Evolutionary conservation across 2,113 vertebrate species (phyloP).

Genomic region (Lophochroa leadbeateri): DNA sequence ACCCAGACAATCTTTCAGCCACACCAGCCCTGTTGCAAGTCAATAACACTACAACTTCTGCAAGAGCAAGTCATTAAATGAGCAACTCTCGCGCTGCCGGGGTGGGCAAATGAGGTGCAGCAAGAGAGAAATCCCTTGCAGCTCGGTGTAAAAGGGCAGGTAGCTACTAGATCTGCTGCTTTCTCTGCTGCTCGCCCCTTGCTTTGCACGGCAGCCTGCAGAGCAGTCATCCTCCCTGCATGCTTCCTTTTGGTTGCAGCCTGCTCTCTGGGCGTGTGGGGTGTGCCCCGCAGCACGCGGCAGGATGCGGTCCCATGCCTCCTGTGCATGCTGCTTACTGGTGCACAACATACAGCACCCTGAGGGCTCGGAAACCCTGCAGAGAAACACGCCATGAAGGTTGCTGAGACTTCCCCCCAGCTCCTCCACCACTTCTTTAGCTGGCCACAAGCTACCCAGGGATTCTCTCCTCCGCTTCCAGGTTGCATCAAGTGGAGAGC

Average conservation of each 20-base stretch:
- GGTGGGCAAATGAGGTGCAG: background rate
- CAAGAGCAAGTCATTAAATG: background rate
- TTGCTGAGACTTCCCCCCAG: background rate
- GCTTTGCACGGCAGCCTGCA: background rate
- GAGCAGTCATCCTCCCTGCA: background rate
- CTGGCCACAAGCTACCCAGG: background rate
- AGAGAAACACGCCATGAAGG: background rate
- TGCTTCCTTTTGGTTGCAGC: background rate
- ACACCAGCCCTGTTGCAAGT: background rate
- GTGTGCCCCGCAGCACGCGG: background rate
- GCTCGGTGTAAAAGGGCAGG: background rate
- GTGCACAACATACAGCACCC: background rate
- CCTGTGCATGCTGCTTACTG: background rate
- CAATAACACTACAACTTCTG: fast-evolving
- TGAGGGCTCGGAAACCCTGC: background rate
- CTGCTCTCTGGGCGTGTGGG: fast-evolving
- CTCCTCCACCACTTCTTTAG: background rate
- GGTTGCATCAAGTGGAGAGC: background rate
- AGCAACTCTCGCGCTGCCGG: fast-evolving
- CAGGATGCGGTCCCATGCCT: constrained; percentile 43
- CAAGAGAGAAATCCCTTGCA: fast-evolving
- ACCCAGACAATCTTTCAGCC: background rate
- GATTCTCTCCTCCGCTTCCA: background rate
- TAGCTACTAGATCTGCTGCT: fast-evolving
- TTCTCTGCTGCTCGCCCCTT: background rate